A percentile compares a stretch with the other conserved stretches of the same genome.
Conservation (phyloP, 1,140 invertebrate genomes). For the Bombus sylvicola region DNA sequence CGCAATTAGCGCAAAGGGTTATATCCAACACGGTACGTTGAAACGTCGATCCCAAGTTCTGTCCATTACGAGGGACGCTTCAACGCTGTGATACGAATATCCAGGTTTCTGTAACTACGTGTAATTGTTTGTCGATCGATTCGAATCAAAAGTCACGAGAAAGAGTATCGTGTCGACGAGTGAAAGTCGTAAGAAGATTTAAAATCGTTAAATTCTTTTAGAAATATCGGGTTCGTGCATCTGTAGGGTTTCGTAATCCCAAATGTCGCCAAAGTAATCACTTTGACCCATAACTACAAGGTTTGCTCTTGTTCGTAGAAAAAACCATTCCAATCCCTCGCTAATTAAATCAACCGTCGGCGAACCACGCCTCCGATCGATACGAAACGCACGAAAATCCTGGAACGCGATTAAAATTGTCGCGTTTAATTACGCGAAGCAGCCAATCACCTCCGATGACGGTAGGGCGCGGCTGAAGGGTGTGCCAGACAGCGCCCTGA, state of each 20-base stretch:
- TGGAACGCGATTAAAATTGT: slow-evolving; percentile 41
- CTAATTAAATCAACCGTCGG: not conserved
- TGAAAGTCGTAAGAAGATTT: too few species aligned
- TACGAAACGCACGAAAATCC: not conserved
- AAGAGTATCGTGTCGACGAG: fast-evolving
- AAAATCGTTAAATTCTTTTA: not conserved
- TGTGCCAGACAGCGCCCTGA: slow-evolving; percentile 60
- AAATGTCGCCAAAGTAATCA: not conserved
- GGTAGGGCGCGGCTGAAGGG: slow-evolving; percentile 69
- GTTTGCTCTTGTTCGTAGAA: not conserved
- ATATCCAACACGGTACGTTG: too few species aligned
- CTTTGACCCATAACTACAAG: not conserved
- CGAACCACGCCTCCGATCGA: slow-evolving; percentile 46
- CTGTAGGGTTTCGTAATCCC: not conserved
- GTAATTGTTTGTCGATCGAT: too few species aligned
- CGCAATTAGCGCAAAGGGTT: too few species aligned
- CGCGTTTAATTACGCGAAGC: slow-evolving; percentile 54
- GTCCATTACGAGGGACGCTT: too few species aligned
- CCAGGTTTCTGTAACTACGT: too few species aligned
- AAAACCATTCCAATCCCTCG: too few species aligned
- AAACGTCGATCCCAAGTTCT: too few species aligned
- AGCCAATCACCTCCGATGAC: slow-evolving; percentile 23
- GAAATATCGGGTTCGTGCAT: not conserved
- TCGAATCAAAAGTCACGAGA: too few species aligned
- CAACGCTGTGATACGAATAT: too few species aligned